A percentile compares a stretch with the other conserved stretches of the same genome.
These are phyloP conservation scores for Rhadina sibilatrix DNA, from an alignment of 2,113 vertebrate genomes.

Conservation along the genomic window DNA sequence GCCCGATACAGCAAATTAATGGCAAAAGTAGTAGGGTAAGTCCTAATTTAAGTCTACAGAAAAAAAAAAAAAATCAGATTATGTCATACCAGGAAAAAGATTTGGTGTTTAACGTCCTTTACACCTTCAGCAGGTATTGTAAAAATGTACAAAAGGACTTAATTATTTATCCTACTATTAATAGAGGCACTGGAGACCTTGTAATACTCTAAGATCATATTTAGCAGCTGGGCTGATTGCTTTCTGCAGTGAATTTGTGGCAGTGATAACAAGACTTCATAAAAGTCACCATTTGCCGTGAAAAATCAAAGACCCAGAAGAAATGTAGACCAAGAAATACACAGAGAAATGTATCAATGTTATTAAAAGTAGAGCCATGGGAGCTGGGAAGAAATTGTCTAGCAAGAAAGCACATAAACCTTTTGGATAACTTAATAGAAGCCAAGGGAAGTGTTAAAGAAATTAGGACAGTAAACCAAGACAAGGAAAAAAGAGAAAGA, in stretches of 20 bases:
- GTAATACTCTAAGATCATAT: neutral
- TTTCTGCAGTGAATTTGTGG: neutral
- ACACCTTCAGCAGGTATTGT: neutral
- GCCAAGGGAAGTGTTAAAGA: conserved; percentile 40
- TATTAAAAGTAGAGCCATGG: conserved; percentile 17
- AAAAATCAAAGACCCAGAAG: conserved; percentile 14
- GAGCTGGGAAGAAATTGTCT: conserved; percentile 1
- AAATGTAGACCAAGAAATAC: neutral
- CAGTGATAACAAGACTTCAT: neutral
- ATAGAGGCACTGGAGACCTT: neutral
- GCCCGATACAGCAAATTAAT: neutral
- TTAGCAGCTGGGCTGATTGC: neutral
- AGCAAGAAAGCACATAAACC: conserved; percentile 11
- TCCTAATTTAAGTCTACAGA: neutral
- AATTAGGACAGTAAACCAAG: conserved; percentile 44
- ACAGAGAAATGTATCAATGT: neutral
- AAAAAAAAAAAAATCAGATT: neutral
- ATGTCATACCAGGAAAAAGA: neutral
- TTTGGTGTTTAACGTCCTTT: neutral
- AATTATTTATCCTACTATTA: neutral
- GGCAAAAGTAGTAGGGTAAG: neutral
- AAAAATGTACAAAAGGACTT: neutral
- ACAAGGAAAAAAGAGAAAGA: neutral
- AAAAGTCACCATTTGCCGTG: neutral
- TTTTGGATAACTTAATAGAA: conserved; percentile 21